Evolutionary conservation across 2,888 invertebrate species (phyloP).

Genomic region (Melieria omissa): DNA sequence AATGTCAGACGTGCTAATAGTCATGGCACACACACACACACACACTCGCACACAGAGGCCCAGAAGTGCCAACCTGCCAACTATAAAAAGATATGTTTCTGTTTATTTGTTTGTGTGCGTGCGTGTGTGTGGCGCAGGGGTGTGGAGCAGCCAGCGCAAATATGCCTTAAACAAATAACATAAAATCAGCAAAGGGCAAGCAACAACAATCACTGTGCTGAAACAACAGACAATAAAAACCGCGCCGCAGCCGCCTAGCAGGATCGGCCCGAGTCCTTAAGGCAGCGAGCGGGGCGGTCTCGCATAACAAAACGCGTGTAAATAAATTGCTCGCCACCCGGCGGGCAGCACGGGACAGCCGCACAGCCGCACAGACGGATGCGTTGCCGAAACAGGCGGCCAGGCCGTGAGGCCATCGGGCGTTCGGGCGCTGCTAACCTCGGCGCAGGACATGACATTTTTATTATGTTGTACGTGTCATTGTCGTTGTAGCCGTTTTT

Average conservation of each 20-base stretch:
- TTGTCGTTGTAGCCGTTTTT: neutral
- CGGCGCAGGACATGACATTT: conserved; percentile 37
- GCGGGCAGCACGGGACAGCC: conserved; percentile 38
- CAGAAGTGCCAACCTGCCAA: neutral
- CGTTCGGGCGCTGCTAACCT: neutral
- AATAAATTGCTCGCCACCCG: conserved; percentile 39
- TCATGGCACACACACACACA: conserved; percentile 10
- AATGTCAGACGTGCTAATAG: conserved; percentile 45
- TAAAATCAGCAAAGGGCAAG: neutral
- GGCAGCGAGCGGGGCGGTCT: too few relatives aligned
- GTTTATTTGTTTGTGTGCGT: neutral
- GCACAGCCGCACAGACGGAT: neutral
- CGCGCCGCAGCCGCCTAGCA: neutral
- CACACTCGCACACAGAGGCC: neutral
- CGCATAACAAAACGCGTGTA: conserved; percentile 26
- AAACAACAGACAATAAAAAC: conserved; percentile 16
- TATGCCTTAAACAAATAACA: conserved; percentile 33
- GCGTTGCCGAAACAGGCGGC: neutral
- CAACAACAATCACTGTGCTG: conserved; percentile 9
- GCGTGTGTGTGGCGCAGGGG: neutral
- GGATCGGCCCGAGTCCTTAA: neutral
- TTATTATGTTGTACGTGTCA: conserved; percentile 33
- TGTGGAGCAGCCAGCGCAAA: conserved; percentile 32
- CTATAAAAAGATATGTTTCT: too few relatives aligned
- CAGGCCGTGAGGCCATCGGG: conserved; percentile 16